Conservation (phyloP, 2,113 vertebrate genomes). For the Miniopterus natalensis region DNA sequence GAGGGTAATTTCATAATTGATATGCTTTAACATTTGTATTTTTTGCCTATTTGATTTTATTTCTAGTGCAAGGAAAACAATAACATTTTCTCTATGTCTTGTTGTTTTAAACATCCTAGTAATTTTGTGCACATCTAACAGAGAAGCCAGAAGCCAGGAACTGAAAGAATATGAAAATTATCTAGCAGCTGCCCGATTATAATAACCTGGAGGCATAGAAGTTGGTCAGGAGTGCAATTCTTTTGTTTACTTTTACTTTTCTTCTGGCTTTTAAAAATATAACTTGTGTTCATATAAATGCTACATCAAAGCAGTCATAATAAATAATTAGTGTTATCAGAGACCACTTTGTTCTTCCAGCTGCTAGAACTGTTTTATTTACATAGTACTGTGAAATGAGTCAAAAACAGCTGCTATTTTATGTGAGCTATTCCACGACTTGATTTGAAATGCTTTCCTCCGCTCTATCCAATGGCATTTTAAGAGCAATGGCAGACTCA, state of each 20-base stretch:
- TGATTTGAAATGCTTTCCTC: conserved; percentile 77
- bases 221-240: conserved; percentile 64
- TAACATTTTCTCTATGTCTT: conserved; percentile 36
- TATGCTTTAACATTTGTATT: conserved; percentile 44
- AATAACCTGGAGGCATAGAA: conserved; percentile 77
- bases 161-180: conserved; percentile 56
- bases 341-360: conserved; percentile 75
- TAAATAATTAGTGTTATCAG: conserved; percentile 77
- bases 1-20: conserved; percentile 67
- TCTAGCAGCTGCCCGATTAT: conserved; percentile 29
- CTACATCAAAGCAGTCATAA: conserved; percentile 77
- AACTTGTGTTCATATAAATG: conserved; percentile 78
- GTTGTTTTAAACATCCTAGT: conserved; percentile 49
- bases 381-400: conserved; percentile 61
- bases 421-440: conserved; percentile 68
- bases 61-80: conserved; percentile 45
- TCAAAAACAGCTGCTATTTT: conserved; percentile 77
- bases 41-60: conserved; percentile 61
- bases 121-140: conserved; percentile 22
- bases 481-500: conserved; percentile 60
- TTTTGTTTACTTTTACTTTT: conserved; percentile 74
- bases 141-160: conserved; percentile 34
- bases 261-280: conserved; percentile 79
- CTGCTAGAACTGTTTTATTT: conserved; percentile 76
- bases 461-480: conserved; percentile 56